Percentiles rank a stretch among this genome's conserved stretches.
phyloP scores from a whole-genome alignment of 2,113 vertebrate species.

The Cinclus cinclus region DNA sequence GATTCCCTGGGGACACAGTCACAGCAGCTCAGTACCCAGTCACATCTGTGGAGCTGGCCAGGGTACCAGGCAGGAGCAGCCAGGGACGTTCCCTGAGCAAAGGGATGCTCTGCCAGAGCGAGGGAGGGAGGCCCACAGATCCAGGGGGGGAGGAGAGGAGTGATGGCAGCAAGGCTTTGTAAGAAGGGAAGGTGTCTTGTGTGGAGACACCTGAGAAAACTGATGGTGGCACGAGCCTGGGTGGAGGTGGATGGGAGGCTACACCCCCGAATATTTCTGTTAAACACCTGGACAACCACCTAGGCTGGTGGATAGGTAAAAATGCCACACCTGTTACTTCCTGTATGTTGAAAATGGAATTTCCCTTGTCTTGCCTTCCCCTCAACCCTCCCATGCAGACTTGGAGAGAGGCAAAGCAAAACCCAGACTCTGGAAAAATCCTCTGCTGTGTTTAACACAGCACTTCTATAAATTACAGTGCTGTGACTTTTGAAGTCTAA shows the following conservation, averaged over 20 bases:
- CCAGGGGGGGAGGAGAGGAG: not conserved
- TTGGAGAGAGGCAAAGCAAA: not conserved
- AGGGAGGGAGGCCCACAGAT: not conserved
- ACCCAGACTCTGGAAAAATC: not conserved
- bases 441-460: not conserved
- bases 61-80: not conserved
- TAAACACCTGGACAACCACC: not conserved
- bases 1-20: not conserved
- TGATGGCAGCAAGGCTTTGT: not conserved
- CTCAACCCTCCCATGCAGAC: not conserved
- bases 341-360: not conserved
- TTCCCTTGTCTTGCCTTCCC: not conserved
- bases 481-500: not conserved
- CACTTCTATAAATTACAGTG: not conserved
- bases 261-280: not conserved
- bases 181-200: not conserved
- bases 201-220: not conserved
- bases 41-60: accelerated
- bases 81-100: not conserved
- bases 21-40: not conserved
- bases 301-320: not conserved
- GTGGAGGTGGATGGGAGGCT: not conserved
- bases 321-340: not conserved
- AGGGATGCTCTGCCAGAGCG: not conserved
- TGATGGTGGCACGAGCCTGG: not conserved